These are phyloP conservation scores for Anthoscopus minutus DNA, from an alignment of 2,113 vertebrate species.

Conservation along the genomic window DNA sequence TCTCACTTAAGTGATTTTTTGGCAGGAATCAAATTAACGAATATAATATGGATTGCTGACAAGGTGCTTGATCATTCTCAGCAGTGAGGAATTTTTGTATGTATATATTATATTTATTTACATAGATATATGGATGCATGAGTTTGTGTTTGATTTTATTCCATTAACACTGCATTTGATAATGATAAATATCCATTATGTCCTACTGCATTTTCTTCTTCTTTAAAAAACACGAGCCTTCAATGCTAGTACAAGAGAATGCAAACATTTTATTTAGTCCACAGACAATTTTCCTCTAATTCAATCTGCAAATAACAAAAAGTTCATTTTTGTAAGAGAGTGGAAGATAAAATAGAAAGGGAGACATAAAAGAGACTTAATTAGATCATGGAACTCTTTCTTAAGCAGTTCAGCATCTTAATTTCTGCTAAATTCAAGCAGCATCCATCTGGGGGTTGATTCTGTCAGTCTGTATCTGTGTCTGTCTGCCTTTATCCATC, in stretches of 20 bases:
- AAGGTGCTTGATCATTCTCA: conserved; percentile 71
- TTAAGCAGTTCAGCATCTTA: conserved; percentile 41
- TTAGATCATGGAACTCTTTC: conserved; percentile 30
- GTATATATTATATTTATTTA: conserved; percentile 11
- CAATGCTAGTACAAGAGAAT: background rate
- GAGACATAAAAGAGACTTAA: conserved; percentile 27
- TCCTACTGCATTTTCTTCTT: conserved; percentile 55
- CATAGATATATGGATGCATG: background rate
- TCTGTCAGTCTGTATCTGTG: conserved; percentile 44
- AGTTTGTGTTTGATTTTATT: conserved; percentile 55
- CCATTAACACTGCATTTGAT: conserved; percentile 67
- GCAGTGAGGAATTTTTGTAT: conserved; percentile 36
- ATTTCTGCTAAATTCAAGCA: conserved; percentile 21
- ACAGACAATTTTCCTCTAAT: background rate
- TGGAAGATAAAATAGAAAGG: background rate
- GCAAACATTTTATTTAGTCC: conserved; percentile 5
- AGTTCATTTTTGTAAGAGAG: background rate
- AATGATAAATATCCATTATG: conserved; percentile 65
- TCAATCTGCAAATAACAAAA: conserved; percentile 1
- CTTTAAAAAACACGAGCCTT: conserved; percentile 43
- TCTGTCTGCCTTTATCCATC: conserved; percentile 46
- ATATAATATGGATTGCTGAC: conserved; percentile 67
- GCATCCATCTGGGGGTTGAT: conserved; percentile 13
- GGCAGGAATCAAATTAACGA: conserved; percentile 77
- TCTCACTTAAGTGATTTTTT: conserved; percentile 79